These are phyloP conservation scores for Hypercompe scribonia DNA, from an alignment of 2,888 invertebrate genomes.

Conservation along the genomic window DNA sequence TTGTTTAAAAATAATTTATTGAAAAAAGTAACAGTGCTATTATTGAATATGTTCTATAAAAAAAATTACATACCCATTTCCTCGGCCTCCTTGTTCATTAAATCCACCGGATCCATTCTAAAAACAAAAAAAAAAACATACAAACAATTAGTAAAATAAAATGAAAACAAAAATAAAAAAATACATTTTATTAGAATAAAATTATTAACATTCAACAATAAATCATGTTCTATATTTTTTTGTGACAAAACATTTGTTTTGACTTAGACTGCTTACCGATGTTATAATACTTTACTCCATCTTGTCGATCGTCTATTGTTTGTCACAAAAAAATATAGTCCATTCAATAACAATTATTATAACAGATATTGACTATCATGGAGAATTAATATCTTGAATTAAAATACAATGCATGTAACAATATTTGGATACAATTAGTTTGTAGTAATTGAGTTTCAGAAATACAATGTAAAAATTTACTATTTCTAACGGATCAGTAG, in stretches of 20 bases:
- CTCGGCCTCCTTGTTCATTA: constrained; percentile 91
- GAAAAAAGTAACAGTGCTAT: not conserved
- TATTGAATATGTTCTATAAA: not conserved
- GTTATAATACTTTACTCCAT: not conserved
- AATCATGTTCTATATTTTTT: constrained; percentile 32
- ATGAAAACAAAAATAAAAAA: constrained; percentile 67
- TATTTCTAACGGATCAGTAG: constrained; percentile 34
- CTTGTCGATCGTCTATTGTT: constrained; percentile 9
- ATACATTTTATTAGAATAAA: constrained; percentile 67
- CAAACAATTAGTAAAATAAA: constrained; percentile 64
- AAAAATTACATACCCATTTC: constrained; percentile 91
- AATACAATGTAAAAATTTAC: constrained; percentile 3
- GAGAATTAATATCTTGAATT: constrained; percentile 49
- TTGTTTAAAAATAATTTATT: not conserved
- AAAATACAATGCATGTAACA: constrained; percentile 30
- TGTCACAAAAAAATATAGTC: constrained; percentile 37
- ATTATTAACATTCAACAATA: constrained; percentile 46
- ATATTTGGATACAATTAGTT: constrained; percentile 22
- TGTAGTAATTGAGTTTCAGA: not conserved
- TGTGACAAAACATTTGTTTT: constrained; percentile 29
- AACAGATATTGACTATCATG: constrained; percentile 34
- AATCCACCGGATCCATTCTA: constrained; percentile 94
- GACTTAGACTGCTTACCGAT: not conserved
- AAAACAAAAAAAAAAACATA: constrained; percentile 88
- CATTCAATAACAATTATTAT: constrained; percentile 25